These are phyloP conservation scores for Chironomus tepperi DNA, from an alignment of 1,140 invertebrate genomes.

Conservation along the genomic window DNA sequence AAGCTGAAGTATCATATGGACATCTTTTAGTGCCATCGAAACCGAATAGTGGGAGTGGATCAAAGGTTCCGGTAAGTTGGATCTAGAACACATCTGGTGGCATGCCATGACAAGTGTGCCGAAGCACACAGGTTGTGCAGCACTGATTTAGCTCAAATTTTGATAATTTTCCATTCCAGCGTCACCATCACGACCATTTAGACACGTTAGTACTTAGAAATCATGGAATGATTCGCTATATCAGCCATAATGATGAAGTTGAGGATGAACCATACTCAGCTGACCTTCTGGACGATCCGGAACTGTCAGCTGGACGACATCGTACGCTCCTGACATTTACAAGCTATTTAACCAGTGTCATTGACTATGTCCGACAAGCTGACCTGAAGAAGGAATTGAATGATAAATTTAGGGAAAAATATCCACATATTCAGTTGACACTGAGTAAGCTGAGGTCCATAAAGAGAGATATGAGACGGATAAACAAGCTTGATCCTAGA, in stretches of 20 bases:
- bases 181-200: conserved; percentile 32
- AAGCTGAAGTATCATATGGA: conserved; percentile 76
- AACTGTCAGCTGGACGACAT: conserved; percentile 91
- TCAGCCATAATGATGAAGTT: not conserved
- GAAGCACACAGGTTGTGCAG: no score
- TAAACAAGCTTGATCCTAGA: conserved; percentile 77
- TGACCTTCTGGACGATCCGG: conserved; percentile 87
- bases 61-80: conserved; percentile 31
- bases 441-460: conserved; percentile 88
- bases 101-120: no score
- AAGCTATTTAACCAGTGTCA: conserved; percentile 92
- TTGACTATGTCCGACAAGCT: conserved; percentile 93
- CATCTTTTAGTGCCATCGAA: conserved; percentile 69
- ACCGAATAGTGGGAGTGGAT: conserved; percentile 42
- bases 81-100: no score
- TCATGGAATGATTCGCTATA: conserved; percentile 39
- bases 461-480: conserved; percentile 91
- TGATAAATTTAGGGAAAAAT: conserved; percentile 93
- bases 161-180: conserved; percentile 29
- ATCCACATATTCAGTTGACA: conserved; percentile 88
- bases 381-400: conserved; percentile 96
- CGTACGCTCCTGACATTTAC: conserved; percentile 88
- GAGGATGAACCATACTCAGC: conserved; percentile 60
- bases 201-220: conserved; percentile 37
- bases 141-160: no score